Evolutionary conservation across 1,140 invertebrate genomes (phyloP).

Genomic region (Zaprionus davidi): DNA sequence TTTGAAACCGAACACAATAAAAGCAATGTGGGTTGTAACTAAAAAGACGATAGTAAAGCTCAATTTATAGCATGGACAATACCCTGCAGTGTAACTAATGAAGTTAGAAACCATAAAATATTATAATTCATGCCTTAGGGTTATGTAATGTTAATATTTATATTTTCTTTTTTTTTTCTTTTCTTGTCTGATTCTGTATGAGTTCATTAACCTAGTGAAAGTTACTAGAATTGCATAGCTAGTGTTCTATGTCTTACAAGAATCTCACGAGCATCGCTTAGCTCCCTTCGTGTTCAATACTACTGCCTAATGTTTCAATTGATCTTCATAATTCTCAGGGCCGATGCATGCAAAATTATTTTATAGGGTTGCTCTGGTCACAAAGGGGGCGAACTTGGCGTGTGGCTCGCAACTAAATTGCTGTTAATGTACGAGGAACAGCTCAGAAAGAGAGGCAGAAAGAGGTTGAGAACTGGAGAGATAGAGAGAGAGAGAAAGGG

Average conservation of each 20-base stretch:
- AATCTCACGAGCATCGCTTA: not conserved
- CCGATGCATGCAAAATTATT: conserved; percentile 71
- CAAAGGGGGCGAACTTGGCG: conserved; percentile 47
- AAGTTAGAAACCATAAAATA: too few relatives aligned
- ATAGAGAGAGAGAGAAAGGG: not conserved
- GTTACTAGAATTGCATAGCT: too few relatives aligned
- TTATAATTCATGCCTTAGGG: too few relatives aligned
- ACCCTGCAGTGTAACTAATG: too few relatives aligned
- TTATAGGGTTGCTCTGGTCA: conserved; percentile 33
- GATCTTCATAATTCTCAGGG: conserved; percentile 40
- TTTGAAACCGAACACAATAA: too few relatives aligned
- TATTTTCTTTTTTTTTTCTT: too few relatives aligned
- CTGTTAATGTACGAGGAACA: conserved; percentile 9
- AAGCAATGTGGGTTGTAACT: too few relatives aligned
- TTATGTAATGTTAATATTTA: too few relatives aligned
- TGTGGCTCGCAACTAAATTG: conserved; percentile 60
- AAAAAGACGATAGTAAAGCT: too few relatives aligned
- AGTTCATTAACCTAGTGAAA: too few relatives aligned
- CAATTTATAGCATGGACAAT: too few relatives aligned
- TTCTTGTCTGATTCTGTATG: too few relatives aligned
- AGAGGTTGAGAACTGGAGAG: not conserved
- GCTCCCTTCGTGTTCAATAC: not conserved
- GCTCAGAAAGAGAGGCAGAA: not conserved
- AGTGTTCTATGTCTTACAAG: not conserved
- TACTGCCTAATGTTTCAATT: not conserved